phyloP scores from a whole-genome alignment of 2,113 vertebrate genomes.

The Scolopax mira region DNA sequence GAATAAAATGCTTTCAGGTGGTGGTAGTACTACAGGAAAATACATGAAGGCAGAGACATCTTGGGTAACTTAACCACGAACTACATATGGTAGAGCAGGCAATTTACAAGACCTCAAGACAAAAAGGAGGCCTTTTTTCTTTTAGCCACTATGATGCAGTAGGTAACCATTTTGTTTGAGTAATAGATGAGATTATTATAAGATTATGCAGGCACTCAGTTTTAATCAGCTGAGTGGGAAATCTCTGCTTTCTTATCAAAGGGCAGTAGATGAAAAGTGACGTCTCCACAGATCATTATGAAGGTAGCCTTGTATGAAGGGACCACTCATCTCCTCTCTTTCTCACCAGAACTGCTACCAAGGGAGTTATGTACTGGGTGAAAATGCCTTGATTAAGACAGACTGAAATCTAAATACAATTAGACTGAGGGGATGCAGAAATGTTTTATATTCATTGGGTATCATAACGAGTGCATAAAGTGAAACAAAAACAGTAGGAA shows the following conservation, averaged over 20 bases:
- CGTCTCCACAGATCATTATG: not conserved
- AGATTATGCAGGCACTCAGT: slow-evolving; percentile 12
- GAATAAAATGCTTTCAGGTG: not conserved
- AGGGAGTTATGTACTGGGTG: not conserved
- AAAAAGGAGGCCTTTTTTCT: not conserved
- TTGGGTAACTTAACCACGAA: not conserved
- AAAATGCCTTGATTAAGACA: slow-evolving; percentile 32
- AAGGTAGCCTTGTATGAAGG: slow-evolving; percentile 14
- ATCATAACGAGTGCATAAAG: not conserved
- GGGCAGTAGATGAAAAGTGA: slow-evolving; percentile 12
- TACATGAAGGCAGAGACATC: not conserved
- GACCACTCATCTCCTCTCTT: not conserved
- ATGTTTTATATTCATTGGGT: not conserved
- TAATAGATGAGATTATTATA: slow-evolving; percentile 4
- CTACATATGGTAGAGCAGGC: not conserved
- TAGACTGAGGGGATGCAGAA: not conserved
- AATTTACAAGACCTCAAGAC: not conserved
- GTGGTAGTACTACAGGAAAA: not conserved
- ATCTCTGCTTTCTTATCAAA: slow-evolving; percentile 44
- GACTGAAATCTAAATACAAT: slow-evolving; percentile 45
- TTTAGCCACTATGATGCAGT: not conserved
- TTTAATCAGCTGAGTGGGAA: slow-evolving; percentile 45
- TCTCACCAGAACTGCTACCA: not conserved
- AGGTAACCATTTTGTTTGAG: not conserved
- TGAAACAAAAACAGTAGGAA: not conserved